These are phyloP conservation scores for Xenus cinereus DNA, from an alignment of 2,113 vertebrate species.

Conservation along the genomic window DNA sequence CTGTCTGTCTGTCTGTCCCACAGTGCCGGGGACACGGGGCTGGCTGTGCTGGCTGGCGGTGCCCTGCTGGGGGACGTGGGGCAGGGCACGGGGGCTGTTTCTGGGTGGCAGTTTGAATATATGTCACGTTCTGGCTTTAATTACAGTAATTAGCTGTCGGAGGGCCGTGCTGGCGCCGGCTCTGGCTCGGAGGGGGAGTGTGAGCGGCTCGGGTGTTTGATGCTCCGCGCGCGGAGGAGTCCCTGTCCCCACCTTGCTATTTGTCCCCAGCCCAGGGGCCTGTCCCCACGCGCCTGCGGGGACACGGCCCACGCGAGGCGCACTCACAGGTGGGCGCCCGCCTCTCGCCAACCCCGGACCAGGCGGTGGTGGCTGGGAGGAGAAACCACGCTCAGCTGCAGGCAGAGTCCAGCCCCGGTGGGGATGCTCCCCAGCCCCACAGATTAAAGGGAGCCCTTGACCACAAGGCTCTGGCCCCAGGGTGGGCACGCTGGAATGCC, in stretches of 20 bases:
- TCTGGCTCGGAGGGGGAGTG: background rate
- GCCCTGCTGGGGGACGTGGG: background rate
- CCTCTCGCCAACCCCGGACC: background rate
- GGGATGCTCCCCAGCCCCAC: background rate
- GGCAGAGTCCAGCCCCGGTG: background rate
- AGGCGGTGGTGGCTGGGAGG: background rate
- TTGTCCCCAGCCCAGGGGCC: background rate
- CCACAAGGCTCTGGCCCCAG: background rate
- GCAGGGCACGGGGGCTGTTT: background rate
- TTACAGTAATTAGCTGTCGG: background rate
- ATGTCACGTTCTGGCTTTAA: conserved; percentile 8
- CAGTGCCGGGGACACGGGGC: accelerated
- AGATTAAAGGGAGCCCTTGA: conserved; percentile 46
- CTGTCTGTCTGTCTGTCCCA: accelerated
- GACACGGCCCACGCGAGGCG: accelerated
- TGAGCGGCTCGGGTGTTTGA: background rate
- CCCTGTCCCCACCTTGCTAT: background rate
- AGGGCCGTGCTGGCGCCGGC: background rate
- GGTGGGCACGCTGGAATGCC: background rate
- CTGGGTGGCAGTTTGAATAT: background rate
- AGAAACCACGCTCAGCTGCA: background rate
- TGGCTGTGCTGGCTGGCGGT: accelerated
- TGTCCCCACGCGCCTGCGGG: background rate
- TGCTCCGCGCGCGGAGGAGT: accelerated
- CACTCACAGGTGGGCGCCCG: accelerated